These are phyloP conservation scores for Operophtera brumata DNA, from an alignment of 2,888 invertebrate species.

Conservation along the genomic window DNA sequence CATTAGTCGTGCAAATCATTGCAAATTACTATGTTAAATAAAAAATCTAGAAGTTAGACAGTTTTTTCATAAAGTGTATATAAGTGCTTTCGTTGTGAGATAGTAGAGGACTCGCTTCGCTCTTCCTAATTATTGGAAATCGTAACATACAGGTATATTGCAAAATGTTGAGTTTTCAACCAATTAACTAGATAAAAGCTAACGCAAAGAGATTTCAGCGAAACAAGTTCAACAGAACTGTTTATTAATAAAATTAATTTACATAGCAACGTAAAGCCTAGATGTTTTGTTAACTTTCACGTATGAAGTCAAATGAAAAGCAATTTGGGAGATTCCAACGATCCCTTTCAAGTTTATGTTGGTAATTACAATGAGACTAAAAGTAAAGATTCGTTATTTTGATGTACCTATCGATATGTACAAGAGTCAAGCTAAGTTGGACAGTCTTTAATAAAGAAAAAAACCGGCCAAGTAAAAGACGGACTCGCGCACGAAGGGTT, in stretches of 20 bases:
- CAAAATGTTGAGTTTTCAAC: background rate
- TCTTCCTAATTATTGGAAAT: no score
- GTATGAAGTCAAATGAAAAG: constrained; percentile 11
- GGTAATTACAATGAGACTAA: constrained; percentile 2
- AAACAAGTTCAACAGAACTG: constrained; percentile 3
- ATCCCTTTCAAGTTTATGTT: constrained; percentile 11
- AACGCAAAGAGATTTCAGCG: background rate
- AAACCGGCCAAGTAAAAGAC: no score
- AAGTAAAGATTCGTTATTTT: constrained; percentile 2
- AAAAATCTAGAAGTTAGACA: no score
- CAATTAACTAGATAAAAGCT: constrained; percentile 3
- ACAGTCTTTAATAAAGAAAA: no score
- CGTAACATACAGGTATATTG: no score
- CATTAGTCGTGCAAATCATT: no score
- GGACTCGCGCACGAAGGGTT: no score
- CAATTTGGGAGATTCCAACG: background rate
- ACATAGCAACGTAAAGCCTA: constrained; percentile 1
- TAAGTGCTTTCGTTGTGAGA: no score
- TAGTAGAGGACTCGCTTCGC: no score
- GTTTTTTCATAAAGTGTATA: no score
- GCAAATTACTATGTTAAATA: no score
- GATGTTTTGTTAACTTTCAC: constrained; percentile 6
- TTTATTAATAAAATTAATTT: constrained; percentile 11
- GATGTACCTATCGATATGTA: background rate
- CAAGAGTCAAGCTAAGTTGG: no score